Base-by-base conservation (phyloP, 2,113 vertebrate genomes). In the Aleadryas rufinucha region DNA sequence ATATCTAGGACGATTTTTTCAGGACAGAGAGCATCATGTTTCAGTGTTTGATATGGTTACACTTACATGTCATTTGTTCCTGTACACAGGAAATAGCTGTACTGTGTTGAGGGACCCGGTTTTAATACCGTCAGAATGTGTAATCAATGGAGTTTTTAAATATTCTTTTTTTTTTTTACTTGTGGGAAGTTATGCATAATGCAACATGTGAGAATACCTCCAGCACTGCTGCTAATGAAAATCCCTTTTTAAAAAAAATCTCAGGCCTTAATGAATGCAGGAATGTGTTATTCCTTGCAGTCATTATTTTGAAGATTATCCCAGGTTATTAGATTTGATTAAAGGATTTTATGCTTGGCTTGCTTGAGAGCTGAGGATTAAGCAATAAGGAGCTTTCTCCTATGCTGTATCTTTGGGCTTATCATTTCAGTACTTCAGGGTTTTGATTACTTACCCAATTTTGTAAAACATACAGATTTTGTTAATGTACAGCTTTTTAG, bases 311-410 rank as follows among this genome's bases (percentile, higher is more conserved):
- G 81, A 87, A 95, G 95, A 96, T 97, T 96, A 91, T 94, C 91
- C 56, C 92, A 95, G 87, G 91, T 98, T 95, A 93, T 95, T 92
- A 92, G 93, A 90, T 96, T 95, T 96, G 96, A 98, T 97, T 93
- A 97, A 95, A 89, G 95, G 94, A 95, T 96, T 98, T 97, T 89
- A 82, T 1, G 79, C 85, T 83, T 89, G 92, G 59, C 81, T 96
- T 92, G 56, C 61, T 84, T 69, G 77, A 91, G 87, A 84, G 92
- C 50, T 19, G 75, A 80, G 95, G 95, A 95, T 98, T 97, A 98
- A 92, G 95, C 85, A 66, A n/a, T 85, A 97, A 96, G 95, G 83
- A 97, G 95, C 68, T 95, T 98, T 98, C 57, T 84, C 65, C 44
- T 96, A 2, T 66, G 44, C n/a, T 66, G 31, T 93, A 77, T 96